Conservation (phyloP, 2,888 invertebrate genomes). For the Camponotus fellah region DNA sequence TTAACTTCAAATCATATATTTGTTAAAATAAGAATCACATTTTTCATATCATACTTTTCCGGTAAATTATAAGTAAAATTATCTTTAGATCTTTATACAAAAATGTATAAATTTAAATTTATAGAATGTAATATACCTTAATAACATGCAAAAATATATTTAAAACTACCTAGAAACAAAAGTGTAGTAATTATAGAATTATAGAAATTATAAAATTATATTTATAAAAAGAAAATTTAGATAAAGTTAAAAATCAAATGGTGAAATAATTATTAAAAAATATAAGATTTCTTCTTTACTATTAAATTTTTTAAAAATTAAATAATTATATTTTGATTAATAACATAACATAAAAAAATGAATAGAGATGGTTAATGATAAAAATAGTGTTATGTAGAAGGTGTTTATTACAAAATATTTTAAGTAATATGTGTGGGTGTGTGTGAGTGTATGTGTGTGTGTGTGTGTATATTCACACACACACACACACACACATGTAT, state of each 20-base stretch:
- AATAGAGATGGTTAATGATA: slow-evolving; percentile 49
- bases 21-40: slow-evolving; percentile 18
- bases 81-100: background rate
- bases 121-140: background rate
- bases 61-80: background rate
- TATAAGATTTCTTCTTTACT: background rate
- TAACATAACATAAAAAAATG: background rate
- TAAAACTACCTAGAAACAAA: background rate
- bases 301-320: background rate
- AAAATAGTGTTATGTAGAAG: slow-evolving; percentile 73
- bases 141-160: background rate
- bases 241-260: background rate
- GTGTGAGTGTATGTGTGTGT: too few species aligned
- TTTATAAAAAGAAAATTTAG: too few species aligned
- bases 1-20: slow-evolving; percentile 7
- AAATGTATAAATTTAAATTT: background rate
- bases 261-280: background rate
- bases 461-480: too few species aligned
- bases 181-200: background rate
- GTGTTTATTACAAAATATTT: slow-evolving; percentile 84
- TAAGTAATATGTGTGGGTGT: slow-evolving; percentile 69
- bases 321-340: background rate
- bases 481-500: slow-evolving; percentile 43
- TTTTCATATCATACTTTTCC: background rate
- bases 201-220: background rate